Evolutionary conservation across 2,797 vertebrate species (phyloP).

Genomic region (Bucorvus abyssinicus): DNA sequence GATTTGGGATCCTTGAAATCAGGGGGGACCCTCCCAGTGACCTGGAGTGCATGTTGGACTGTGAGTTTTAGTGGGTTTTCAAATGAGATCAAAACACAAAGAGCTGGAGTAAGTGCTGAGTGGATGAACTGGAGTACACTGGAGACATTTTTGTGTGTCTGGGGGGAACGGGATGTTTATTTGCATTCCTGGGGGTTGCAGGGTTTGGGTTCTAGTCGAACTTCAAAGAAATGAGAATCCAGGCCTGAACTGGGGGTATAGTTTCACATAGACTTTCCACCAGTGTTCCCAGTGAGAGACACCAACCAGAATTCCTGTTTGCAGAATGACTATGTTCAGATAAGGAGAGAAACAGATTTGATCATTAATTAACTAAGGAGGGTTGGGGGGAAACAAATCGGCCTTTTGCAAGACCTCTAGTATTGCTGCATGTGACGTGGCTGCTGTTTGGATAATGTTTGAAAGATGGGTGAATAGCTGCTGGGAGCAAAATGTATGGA

Average conservation of each 20-base stretch:
- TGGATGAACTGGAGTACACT: slow-evolving; percentile 4
- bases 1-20: not conserved
- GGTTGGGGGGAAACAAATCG: not conserved
- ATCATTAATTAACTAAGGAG: slow-evolving; percentile 1
- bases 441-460: not conserved
- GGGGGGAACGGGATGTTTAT: not conserved
- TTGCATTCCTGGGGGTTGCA: not conserved
- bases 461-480: not conserved
- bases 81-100: not conserved
- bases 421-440: not conserved
- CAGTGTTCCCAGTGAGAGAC: not conserved
- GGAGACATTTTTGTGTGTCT: not conserved
- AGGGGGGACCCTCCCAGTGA: not conserved
- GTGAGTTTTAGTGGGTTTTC: not conserved
- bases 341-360: slow-evolving; percentile 33
- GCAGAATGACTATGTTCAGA: slow-evolving; percentile 19
- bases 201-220: not conserved
- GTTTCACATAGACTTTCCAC: not conserved
- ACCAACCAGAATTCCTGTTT: not conserved
- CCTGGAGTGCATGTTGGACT: not conserved
- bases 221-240: not conserved
- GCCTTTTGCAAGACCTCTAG: not conserved
- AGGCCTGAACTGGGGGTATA: not conserved
- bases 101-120: not conserved
- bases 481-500: not conserved